Percentiles rank a stretch among this genome's conserved stretches.
Conservation (phyloP, 1,140 invertebrate species). For the Papilio polyxenes region DNA sequence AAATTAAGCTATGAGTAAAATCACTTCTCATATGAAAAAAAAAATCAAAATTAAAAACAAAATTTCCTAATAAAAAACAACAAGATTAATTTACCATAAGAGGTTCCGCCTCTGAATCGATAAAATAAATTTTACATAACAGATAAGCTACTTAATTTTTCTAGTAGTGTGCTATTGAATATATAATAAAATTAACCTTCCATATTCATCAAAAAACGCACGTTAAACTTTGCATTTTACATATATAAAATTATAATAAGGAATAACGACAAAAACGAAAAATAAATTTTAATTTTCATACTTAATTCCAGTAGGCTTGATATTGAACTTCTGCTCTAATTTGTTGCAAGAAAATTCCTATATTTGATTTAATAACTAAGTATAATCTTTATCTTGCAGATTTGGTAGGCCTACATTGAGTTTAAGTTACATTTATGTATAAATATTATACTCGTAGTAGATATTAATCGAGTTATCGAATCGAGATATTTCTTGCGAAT, state of each 20-base stretch:
- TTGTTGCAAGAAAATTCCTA: not conserved
- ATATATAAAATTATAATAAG: not conserved
- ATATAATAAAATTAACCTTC: not conserved
- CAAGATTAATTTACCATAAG: not conserved
- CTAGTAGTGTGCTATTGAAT: not conserved
- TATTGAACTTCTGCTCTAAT: not conserved
- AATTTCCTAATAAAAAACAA: not conserved
- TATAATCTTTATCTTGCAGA: not conserved
- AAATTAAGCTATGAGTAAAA: not conserved
- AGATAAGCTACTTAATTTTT: constrained; percentile 1
- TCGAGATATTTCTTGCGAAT: too few species aligned
- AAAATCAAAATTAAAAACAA: not conserved
- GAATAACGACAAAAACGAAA: not conserved
- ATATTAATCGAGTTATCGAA: too few species aligned
- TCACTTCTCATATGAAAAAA: not conserved
- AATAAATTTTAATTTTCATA: not conserved
- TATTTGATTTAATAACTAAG: not conserved
- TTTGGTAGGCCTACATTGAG: not conserved
- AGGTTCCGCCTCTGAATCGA: not conserved
- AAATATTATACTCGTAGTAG: too few species aligned
- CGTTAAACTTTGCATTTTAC: not conserved
- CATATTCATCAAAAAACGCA: not conserved
- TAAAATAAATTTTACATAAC: not conserved
- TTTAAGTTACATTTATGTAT: not conserved
- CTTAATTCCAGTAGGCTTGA: not conserved